Evolutionary conservation across 2,113 vertebrate species (phyloP).

Genomic region (Xerus inauris): DNA sequence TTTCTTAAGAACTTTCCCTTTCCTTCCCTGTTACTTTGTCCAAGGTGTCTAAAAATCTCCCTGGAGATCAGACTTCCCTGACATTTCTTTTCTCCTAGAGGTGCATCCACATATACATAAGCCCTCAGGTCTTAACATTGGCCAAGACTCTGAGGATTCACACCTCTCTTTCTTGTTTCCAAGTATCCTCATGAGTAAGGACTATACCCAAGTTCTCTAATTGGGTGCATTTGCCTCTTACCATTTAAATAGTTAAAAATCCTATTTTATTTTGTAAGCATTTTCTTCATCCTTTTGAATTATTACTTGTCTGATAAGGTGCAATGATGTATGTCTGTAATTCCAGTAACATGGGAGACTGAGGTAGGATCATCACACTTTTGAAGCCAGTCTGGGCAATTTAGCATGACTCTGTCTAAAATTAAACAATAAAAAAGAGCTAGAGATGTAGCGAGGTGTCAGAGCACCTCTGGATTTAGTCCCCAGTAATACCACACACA

Average conservation of each 20-base stretch:
- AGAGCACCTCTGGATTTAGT: not conserved
- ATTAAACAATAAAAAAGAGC: not conserved
- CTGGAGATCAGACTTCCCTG: not conserved
- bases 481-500: not conserved
- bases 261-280: not conserved
- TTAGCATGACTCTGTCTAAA: not conserved
- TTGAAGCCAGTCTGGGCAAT: too few species aligned
- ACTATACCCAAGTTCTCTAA: not conserved
- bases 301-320: not conserved
- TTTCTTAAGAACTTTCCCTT: not conserved
- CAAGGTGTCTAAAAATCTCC: not conserved
- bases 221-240: not conserved
- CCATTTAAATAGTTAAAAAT: not conserved
- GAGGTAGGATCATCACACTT: too few species aligned
- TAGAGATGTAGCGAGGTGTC: not conserved
- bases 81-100: not conserved
- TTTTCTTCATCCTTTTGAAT: not conserved
- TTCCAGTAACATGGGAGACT: too few species aligned
- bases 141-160: fast-evolving
- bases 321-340: too few species aligned
- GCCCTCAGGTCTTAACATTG: too few species aligned
- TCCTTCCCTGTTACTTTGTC: not conserved
- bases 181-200: fast-evolving
- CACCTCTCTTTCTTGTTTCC: not conserved
- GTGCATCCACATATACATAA: fast-evolving